Conservation (phyloP, 2,888 invertebrate species). For the Magallana nippona region DNA sequence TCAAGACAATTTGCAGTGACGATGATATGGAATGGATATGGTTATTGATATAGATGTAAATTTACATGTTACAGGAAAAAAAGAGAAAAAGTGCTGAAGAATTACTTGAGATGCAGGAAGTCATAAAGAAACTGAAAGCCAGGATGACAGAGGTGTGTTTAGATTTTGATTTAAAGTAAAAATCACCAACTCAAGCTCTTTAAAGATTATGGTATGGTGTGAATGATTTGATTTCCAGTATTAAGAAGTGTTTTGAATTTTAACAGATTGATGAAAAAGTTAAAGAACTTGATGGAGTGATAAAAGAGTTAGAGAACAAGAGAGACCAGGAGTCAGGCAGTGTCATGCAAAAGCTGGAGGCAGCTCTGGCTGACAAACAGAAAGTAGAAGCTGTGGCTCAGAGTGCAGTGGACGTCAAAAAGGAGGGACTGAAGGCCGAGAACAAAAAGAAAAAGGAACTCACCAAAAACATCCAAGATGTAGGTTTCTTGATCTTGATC, state of each 20-base stretch:
- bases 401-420: slow-evolving; percentile 85
- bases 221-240: no score
- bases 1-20: no score
- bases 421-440: slow-evolving; percentile 86
- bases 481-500: slow-evolving; percentile 57
- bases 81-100: slow-evolving; percentile 82
- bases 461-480: slow-evolving; percentile 85
- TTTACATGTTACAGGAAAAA: slow-evolving; percentile 67
- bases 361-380: slow-evolving; percentile 84
- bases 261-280: slow-evolving; percentile 82
- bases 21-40: no score
- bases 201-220: no score
- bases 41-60: no score
- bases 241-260: not conserved
- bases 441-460: slow-evolving; percentile 86
- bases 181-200: no score
- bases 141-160: slow-evolving; percentile 69
- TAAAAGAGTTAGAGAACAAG: slow-evolving; percentile 84
- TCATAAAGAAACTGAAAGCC: slow-evolving; percentile 65
- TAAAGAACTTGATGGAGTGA: slow-evolving; percentile 82
- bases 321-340: slow-evolving; percentile 87
- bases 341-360: slow-evolving; percentile 85
- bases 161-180: no score
- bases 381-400: slow-evolving; percentile 85
- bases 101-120: slow-evolving; percentile 82